Conservation (phyloP, 2,797 vertebrate genomes). For the Channa striata region DNA sequence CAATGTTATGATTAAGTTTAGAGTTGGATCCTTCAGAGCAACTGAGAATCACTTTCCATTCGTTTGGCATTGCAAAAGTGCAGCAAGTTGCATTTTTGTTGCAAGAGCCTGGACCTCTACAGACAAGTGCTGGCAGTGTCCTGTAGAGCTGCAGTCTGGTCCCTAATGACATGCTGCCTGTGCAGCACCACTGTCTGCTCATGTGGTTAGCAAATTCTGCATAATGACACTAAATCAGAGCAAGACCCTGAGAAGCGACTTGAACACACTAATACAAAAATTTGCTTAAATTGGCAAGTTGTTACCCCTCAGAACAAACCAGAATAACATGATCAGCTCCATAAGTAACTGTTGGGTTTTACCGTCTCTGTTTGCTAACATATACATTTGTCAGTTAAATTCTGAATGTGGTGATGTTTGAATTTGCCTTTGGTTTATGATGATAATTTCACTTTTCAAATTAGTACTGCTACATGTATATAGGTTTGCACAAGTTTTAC, state of each 20-base stretch:
- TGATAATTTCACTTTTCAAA: neutral
- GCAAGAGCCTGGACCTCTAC: neutral
- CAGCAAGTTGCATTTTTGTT: too few species aligned
- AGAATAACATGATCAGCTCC: neutral
- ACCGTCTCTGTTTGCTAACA: neutral
- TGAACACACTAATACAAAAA: slow-evolving; percentile 7
- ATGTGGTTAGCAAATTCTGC: slow-evolving; percentile 40
- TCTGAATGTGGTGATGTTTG: neutral
- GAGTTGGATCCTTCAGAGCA: too few species aligned
- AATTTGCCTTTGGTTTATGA: neutral
- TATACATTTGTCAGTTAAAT: neutral
- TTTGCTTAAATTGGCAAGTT: neutral
- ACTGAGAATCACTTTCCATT: too few species aligned
- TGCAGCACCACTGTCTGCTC: slow-evolving; percentile 44
- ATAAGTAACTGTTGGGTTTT: neutral
- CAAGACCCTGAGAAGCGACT: slow-evolving; percentile 15
- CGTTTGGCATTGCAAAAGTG: neutral
- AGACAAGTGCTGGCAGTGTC: slow-evolving; percentile 10
- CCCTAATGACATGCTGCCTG: slow-evolving; percentile 45
- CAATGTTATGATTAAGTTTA: too few species aligned
- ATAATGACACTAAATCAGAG: slow-evolving; percentile 14
- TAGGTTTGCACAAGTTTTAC: neutral
- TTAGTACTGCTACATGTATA: neutral
- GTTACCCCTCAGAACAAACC: neutral
- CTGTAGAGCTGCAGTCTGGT: slow-evolving; percentile 25